These are phyloP conservation scores for Scaptomyza polygonia DNA, from an alignment of 2,888 invertebrate genomes.

Conservation along the genomic window DNA sequence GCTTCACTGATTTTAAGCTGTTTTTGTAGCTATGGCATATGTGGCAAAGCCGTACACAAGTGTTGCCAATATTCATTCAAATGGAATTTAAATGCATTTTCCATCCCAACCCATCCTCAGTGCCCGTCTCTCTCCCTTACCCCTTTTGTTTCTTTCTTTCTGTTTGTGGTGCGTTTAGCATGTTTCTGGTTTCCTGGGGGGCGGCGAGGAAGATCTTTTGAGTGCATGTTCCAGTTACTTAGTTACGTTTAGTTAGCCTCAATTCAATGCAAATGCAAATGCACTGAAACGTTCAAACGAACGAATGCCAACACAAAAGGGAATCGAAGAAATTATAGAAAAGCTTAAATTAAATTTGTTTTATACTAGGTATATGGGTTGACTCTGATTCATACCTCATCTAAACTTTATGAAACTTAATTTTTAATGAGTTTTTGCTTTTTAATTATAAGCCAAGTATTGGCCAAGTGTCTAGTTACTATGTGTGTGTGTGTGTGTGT, in stretches of 20 bases:
- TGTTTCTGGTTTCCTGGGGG: background rate
- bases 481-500: slow-evolving; percentile 2
- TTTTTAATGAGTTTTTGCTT: slow-evolving; percentile 27
- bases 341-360: no score
- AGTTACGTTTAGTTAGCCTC: slow-evolving; percentile 17
- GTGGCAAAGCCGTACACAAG: slow-evolving; percentile 32
- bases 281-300: background rate
- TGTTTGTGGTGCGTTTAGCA: slow-evolving; percentile 2
- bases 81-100: slow-evolving; percentile 40
- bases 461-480: background rate
- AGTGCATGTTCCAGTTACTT: slow-evolving; percentile 20
- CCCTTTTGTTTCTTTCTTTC: background rate
- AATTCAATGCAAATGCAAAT: slow-evolving; percentile 15
- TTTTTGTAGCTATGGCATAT: slow-evolving; percentile 40
- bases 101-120: no score
- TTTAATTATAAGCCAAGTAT: slow-evolving; percentile 15
- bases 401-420: slow-evolving; percentile 26
- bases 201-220: background rate
- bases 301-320: background rate
- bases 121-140: background rate
- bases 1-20: slow-evolving; percentile 42
- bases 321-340: background rate
- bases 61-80: slow-evolving; percentile 45
- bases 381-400: background rate
- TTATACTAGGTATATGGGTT: slow-evolving; percentile 22